Percentiles rank a stretch among this genome's conserved stretches.
phyloP scores from a whole-genome alignment of 2,797 vertebrate genomes.

The Craterocephalus amniculus region DNA sequence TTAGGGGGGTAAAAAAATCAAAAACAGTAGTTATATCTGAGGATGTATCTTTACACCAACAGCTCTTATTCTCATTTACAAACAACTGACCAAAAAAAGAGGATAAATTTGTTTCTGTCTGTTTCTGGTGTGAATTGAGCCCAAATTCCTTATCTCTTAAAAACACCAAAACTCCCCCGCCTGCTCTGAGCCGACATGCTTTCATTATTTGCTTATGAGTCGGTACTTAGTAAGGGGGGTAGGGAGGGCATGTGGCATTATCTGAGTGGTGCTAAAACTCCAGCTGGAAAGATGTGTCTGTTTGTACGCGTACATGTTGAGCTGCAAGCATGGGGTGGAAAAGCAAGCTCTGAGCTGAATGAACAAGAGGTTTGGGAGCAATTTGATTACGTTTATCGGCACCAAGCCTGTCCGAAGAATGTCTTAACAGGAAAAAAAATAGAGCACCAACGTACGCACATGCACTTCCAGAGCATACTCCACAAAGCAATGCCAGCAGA shows the following conservation, averaged over 20 bases:
- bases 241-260: constrained; percentile 66
- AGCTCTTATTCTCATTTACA: constrained; percentile 70
- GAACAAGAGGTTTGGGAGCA: constrained; percentile 59
- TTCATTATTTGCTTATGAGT: constrained; percentile 74
- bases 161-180: constrained; percentile 76
- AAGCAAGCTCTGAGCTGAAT: constrained; percentile 28
- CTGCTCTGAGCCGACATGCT: constrained; percentile 64
- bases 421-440: constrained; percentile 13
- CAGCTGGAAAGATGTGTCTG: constrained; percentile 60
- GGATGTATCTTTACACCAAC: constrained; percentile 60
- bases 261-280: constrained; percentile 59
- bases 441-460: constrained; percentile 30
- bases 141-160: constrained; percentile 77
- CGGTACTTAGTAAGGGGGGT: constrained; percentile 53
- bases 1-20: constrained; percentile 3
- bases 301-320: constrained; percentile 9
- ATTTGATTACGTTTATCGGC: constrained; percentile 62
- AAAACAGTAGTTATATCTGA: constrained; percentile 58
- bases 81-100: constrained; percentile 67
- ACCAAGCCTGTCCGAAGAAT: constrained; percentile 46
- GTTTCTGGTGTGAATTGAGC: constrained; percentile 68
- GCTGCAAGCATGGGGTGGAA: constrained; percentile 17
- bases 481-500: constrained; percentile 54
- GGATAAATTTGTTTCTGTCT: constrained; percentile 76
- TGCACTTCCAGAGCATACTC: constrained; percentile 38